These are phyloP conservation scores for Heloderma charlesbogerti DNA, from an alignment of 2,113 vertebrate genomes.

Conservation along the genomic window DNA sequence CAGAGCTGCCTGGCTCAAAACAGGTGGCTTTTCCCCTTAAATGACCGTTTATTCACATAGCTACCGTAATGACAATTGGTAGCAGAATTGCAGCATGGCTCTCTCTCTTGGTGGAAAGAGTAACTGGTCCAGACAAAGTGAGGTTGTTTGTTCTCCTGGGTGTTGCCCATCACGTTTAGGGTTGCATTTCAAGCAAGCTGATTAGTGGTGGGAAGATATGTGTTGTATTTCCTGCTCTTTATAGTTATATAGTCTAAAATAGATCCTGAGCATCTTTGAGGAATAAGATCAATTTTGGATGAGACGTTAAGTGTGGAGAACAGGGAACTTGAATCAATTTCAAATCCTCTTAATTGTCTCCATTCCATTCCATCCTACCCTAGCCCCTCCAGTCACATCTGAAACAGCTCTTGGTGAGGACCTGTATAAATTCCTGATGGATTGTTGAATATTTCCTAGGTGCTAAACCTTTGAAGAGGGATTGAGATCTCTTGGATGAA, in stretches of 20 bases:
- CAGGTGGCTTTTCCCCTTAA: too few species aligned
- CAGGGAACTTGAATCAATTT: too few species aligned
- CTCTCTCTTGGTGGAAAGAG: neutral
- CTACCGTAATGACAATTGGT: neutral
- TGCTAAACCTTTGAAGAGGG: slow-evolving; percentile 65
- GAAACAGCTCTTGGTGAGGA: neutral
- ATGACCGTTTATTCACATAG: rapidly evolving
- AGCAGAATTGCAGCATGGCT: neutral
- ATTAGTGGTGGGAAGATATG: neutral
- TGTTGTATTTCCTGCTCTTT: neutral
- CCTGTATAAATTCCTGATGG: too few species aligned
- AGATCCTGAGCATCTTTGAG: neutral
- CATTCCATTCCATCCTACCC: too few species aligned
- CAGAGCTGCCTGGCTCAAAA: slow-evolving; percentile 25
- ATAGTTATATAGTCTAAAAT: neutral
- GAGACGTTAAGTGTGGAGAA: neutral
- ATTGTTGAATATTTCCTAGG: slow-evolving; percentile 22
- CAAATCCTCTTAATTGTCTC: neutral
- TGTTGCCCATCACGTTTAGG: neutral
- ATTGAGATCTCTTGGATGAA: slow-evolving; percentile 70
- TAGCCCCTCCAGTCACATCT: too few species aligned
- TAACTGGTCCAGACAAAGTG: too few species aligned
- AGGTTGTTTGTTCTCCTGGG: neutral
- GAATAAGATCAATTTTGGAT: neutral
- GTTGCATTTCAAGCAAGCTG: neutral